phyloP scores from a whole-genome alignment of 2,888 invertebrate species.

The Serripes groenlandicus region DNA sequence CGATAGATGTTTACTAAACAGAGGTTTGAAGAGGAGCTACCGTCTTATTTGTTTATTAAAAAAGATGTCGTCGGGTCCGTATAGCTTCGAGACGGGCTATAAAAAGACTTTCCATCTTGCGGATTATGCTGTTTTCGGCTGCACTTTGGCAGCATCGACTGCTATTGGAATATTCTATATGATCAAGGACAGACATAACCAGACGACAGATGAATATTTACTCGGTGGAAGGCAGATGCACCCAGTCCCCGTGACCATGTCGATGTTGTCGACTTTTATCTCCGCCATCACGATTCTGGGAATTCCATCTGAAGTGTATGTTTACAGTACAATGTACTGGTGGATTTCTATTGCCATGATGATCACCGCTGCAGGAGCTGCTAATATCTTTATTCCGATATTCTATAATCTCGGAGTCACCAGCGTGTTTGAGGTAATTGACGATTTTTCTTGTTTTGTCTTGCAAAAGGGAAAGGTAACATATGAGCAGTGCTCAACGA shows the following conservation, averaged over 20 bases:
- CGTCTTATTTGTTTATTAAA: no score
- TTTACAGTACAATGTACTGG: slow-evolving; percentile 79
- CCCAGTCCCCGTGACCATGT: slow-evolving; percentile 79
- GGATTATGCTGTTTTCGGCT: slow-evolving; percentile 78
- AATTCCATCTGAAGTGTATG: slow-evolving; percentile 82
- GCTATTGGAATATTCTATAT: slow-evolving; percentile 79
- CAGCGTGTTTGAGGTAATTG: slow-evolving; percentile 77
- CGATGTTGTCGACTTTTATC: slow-evolving; percentile 83
- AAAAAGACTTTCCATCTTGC: slow-evolving; percentile 63
- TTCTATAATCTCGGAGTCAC: slow-evolving; percentile 76
- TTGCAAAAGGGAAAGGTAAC: no score
- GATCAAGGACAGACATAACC: slow-evolving; percentile 74
- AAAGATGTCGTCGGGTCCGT: slow-evolving; percentile 53
- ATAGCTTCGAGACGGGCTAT: slow-evolving; percentile 61
- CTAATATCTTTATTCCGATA: slow-evolving; percentile 74
- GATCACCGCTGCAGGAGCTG: slow-evolving; percentile 75
- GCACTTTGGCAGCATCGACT: slow-evolving; percentile 74
- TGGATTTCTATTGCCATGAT: slow-evolving; percentile 76
- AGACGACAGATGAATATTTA: slow-evolving; percentile 76
- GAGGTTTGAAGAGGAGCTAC: no score
- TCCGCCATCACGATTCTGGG: slow-evolving; percentile 83
- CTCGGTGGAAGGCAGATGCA: slow-evolving; percentile 80
- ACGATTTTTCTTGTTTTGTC: no score
- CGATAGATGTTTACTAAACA: no score
- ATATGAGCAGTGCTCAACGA: no score